phyloP scores from a whole-genome alignment of 2,797 vertebrate genomes.

The Tauraco hartlaubi region DNA sequence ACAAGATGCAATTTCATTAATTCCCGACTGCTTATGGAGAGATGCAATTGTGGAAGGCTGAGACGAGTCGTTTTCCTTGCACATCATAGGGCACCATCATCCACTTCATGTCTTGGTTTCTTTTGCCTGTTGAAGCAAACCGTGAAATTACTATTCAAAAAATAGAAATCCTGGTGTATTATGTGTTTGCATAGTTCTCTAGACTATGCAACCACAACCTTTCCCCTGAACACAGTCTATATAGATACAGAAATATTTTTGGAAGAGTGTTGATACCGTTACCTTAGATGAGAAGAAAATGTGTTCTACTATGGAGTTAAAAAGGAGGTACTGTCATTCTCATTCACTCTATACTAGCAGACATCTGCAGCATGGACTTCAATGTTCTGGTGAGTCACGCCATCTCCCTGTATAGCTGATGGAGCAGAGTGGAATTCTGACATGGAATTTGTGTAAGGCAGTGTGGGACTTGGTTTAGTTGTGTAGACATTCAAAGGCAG shows the following conservation, averaged over 20 bases:
- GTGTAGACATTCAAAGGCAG: background rate
- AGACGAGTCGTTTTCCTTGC: background rate
- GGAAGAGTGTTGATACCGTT: background rate
- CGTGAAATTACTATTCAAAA: background rate
- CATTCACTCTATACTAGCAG: background rate
- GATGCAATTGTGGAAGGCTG: background rate
- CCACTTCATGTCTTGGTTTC: accelerated
- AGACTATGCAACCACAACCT: background rate
- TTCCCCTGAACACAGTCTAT: background rate
- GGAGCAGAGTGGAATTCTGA: background rate
- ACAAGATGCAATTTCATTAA: background rate
- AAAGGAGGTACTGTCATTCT: background rate
- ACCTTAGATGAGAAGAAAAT: background rate
- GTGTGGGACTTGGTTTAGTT: background rate
- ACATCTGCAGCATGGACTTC: background rate
- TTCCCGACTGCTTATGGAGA: background rate
- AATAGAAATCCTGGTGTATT: background rate
- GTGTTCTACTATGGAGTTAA: background rate
- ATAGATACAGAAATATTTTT: background rate
- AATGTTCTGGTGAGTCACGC: background rate
- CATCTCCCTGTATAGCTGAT: background rate
- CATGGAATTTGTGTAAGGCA: background rate
- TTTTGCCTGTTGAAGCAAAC: background rate
- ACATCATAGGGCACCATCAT: background rate
- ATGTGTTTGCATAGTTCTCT: background rate